Evolutionary conservation across 2,888 invertebrate genomes (phyloP), one percentile per base, ranked within the genome.

Genomic region (Agriotes lineatus): DNA sequence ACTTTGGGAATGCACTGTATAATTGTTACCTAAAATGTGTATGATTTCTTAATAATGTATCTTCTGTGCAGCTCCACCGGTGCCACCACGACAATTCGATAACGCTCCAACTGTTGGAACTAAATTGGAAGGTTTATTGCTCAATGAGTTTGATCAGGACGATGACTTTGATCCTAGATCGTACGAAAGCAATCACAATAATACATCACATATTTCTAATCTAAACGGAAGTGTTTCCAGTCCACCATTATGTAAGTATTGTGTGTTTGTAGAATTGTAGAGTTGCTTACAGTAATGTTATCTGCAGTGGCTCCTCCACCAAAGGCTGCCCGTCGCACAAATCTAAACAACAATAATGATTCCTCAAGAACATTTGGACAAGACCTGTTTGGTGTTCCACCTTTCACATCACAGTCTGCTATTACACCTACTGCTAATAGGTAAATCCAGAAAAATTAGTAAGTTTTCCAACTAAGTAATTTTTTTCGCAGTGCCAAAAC

Each of bases 91-190:
- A 57, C 79, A 83, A n/a, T 84, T 85, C 66, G 85, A 85, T 71
- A 81, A 82, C 76, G 72, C 78, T 75, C 75, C 83, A 79, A 88
- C 90, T 76, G 92, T 93, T 64, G 93, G 93, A 72, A 91, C 93
- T 42, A 93, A 92, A 84, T 86, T 93, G 72, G 94, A 94, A 82
- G 92, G 91, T 35, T 82, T 93, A 14, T 82, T 94, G 9, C 86
- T 94, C 77, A 91, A 93, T 79, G 93, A 95, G 81, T 91, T 95
- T 62, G 94, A 96, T 78, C 91, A 85, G 85, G 92, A 95, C 84
- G 77, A 85, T 85, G 93, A 95, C 84, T 96, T 96, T 81, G 94
- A 96, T 86, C 96, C 96, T 0, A 89, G 96, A 71, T 95, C 95
- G 16, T 92, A 89, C 76, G 95, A 95, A 82, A 89, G 87, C 59